Evolutionary conservation across 1,140 invertebrate genomes (phyloP).

Genomic region (Lycorma delicatula): DNA sequence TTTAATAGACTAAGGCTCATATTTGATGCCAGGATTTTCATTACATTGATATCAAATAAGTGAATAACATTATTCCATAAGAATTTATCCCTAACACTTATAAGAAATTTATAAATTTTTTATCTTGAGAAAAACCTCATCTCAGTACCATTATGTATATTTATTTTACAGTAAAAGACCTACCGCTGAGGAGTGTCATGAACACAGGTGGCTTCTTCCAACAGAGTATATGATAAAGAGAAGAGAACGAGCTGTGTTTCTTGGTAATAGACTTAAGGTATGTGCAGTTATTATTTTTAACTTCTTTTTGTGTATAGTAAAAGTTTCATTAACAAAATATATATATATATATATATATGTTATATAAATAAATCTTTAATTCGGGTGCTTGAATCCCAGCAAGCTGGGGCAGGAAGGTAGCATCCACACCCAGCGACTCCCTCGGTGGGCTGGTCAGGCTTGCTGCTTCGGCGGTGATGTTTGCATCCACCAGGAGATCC

Average conservation of each 20-base stretch:
- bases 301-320: conserved; percentile 1
- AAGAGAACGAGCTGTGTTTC: conserved; percentile 77
- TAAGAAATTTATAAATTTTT: no score
- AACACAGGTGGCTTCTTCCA: conserved; percentile 88
- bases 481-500: no score
- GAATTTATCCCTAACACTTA: no score
- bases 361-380: background rate
- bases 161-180: conserved; percentile 85
- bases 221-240: conserved; percentile 90
- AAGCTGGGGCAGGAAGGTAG: background rate
- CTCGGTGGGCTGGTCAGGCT: conserved; percentile 11
- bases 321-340: background rate
- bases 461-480: no score
- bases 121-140: no score
- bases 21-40: no score
- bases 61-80: no score
- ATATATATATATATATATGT: background rate
- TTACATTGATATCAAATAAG: no score
- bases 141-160: no score
- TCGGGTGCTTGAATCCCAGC: background rate
- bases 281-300: conserved; percentile 7
- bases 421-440: background rate
- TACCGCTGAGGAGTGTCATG: conserved; percentile 84
- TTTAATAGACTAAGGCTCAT: no score
- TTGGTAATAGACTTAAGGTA: conserved; percentile 70